Evolutionary conservation across 2,797 vertebrate species (phyloP).

Genomic region (Sarcophilus harrisii): DNA sequence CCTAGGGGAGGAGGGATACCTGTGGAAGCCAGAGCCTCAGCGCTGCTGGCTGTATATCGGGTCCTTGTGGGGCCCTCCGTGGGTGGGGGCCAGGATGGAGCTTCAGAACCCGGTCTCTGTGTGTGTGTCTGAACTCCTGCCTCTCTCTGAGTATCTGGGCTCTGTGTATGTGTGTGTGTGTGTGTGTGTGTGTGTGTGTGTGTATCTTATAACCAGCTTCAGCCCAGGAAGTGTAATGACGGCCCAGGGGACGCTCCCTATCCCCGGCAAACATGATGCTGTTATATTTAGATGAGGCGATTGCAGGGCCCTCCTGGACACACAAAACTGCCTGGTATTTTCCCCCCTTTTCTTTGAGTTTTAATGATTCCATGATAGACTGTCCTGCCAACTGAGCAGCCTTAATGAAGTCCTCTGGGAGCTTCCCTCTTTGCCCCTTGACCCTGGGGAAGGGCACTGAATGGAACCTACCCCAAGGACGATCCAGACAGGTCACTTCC

Average conservation of each 20-base stretch:
- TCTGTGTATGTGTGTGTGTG: background rate
- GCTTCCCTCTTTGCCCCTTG: constrained; percentile 48
- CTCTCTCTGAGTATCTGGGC: background rate
- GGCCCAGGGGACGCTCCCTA: constrained; percentile 77
- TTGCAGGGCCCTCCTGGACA: constrained; percentile 77
- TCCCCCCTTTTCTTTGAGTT: background rate
- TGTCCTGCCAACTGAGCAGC: constrained; percentile 79
- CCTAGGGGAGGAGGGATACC: background rate
- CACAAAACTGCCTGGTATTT: constrained; percentile 56
- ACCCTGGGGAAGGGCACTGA: constrained; percentile 61
- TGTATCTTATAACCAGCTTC: constrained; percentile 55
- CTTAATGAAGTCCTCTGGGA: constrained; percentile 84
- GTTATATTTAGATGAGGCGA: constrained; percentile 85
- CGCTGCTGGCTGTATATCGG: background rate
- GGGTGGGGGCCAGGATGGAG: background rate
- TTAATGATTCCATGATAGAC: constrained; percentile 83
- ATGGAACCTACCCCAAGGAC: background rate
- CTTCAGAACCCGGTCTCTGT: background rate
- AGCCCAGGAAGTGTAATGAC: constrained; percentile 82
- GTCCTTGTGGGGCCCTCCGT: background rate
- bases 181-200: background rate
- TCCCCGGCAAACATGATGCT: constrained; percentile 81
- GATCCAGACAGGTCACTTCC: background rate
- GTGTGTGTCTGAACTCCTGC: background rate
- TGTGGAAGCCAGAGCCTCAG: background rate